Evolutionary conservation across 2,888 invertebrate genomes (phyloP).

Genomic region (Drosophila conformis): DNA sequence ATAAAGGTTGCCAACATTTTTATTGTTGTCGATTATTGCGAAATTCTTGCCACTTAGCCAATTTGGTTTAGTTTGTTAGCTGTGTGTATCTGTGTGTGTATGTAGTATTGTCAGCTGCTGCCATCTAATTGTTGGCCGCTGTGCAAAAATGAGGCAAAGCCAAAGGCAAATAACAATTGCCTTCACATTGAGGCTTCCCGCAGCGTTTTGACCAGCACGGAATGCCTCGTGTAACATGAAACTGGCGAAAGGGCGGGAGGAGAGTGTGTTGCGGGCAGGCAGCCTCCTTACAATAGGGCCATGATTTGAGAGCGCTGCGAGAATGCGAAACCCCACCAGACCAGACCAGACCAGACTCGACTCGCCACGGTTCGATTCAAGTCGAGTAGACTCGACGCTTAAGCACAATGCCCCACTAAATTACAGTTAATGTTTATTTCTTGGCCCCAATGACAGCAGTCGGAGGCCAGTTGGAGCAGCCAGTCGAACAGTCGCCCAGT

Average conservation of each 20-base stretch:
- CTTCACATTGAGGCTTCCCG: constrained; percentile 65
- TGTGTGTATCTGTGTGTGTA: constrained; percentile 25
- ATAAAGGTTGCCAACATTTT: constrained; percentile 58
- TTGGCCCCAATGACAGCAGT: constrained; percentile 59
- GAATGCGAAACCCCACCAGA: constrained; percentile 36
- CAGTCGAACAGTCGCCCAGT: constrained; percentile 25
- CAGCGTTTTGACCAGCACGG: constrained; percentile 76
- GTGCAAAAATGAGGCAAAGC: constrained; percentile 67
- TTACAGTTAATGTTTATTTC: constrained; percentile 81
- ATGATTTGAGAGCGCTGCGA: constrained; percentile 70
- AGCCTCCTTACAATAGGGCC: constrained; percentile 61
- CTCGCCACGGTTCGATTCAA: constrained; percentile 34
- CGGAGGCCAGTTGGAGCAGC: constrained; percentile 31
- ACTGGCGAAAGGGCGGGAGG: constrained; percentile 39
- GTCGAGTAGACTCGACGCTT: constrained; percentile 68
- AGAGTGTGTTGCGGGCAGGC: neutral
- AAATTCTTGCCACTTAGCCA: constrained; percentile 37
- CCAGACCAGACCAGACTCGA: constrained; percentile 17
- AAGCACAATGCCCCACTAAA: constrained; percentile 80
- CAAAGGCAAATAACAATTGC: constrained; percentile 75
- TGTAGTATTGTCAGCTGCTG: constrained; percentile 50
- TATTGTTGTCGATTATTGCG: constrained; percentile 71
- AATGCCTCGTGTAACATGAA: constrained; percentile 74
- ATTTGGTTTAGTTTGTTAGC: constrained; percentile 42
- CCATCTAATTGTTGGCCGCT: constrained; percentile 74